These are phyloP conservation scores for Clarias platycephalus DNA, from an alignment of 2,797 vertebrate genomes.

Conservation along the genomic window DNA sequence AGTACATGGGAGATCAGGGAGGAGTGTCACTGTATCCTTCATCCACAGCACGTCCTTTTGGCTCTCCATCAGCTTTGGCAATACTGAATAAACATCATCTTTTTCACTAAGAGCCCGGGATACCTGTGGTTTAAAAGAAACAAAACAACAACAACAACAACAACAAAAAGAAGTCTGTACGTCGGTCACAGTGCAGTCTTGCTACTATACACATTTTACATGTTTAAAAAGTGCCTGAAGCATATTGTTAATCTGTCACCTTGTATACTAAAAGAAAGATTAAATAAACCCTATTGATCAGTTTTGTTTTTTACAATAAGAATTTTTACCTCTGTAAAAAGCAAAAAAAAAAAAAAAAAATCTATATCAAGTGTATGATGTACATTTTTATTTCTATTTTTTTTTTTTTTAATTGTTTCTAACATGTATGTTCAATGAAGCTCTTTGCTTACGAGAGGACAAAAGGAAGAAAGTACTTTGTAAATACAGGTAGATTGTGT, in stretches of 20 bases:
- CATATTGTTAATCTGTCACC: constrained; percentile 79
- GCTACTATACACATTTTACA: constrained; percentile 82
- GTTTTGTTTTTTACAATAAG: constrained; percentile 75
- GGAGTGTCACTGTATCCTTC: constrained; percentile 37
- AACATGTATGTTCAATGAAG: constrained; percentile 90
- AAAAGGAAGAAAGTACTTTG: constrained; percentile 65
- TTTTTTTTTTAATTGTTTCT: constrained; percentile 95
- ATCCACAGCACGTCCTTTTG: constrained; percentile 36
- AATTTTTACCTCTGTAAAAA: constrained; percentile 89
- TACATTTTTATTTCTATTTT: constrained; percentile 93
- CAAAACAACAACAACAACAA: constrained; percentile 62
- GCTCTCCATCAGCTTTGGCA: constrained; percentile 72
- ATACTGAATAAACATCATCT: constrained; percentile 70
- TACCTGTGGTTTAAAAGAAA: constrained; percentile 75
- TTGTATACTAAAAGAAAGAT: constrained; percentile 76
- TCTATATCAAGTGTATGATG: constrained; percentile 90
- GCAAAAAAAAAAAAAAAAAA: constrained; percentile 86
- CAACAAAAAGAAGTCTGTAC: constrained; percentile 52
- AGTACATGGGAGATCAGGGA: constrained; percentile 13
- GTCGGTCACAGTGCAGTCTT: constrained; percentile 69
- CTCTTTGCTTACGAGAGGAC: constrained; percentile 77
- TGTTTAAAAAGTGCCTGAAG: constrained; percentile 91
- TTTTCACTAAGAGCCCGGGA: constrained; percentile 76
- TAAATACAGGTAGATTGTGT: constrained; percentile 87
- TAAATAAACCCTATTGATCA: constrained; percentile 79